Base-by-base conservation (phyloP, 2,113 vertebrate species). In the Ctenomys sociabilis region DNA sequence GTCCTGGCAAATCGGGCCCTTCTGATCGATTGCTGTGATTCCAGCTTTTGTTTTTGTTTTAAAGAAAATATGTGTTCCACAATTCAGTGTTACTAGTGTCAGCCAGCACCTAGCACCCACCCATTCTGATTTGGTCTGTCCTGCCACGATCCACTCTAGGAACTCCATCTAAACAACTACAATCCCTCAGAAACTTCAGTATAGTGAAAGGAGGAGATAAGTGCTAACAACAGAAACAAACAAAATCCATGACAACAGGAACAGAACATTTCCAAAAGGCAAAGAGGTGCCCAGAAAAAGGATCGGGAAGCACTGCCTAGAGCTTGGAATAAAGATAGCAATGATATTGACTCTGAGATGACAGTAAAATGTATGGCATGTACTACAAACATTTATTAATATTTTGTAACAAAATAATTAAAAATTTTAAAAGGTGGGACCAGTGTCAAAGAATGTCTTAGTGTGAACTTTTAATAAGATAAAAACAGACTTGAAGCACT, bases 401-500 rank as follows among this genome's bases (percentile, higher is more conserved):
- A 77, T 1, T 8, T 77, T 75, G 43, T 75, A 45, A 11, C 26
- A 75, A 72, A 77, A 30, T 49, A 49, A 77, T 30, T 49, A 14
- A 30, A 77, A 77, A 17, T 77, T 45, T 77, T 14, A 49, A 77
- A 45, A 77, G 73, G 28, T 77, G 30, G 6, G 5, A 82, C 14
- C 13, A 13, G 59, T 72, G 2, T 64, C 49, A n/a, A 88, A 14
- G 30, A 70, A 87, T 77, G 66, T 88, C 45, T 81, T 52, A 19
- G 66, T 8, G 1, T 66, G 45, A 91, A 13, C 24, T 81, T 85
- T 70, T 78, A 70, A 89, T 68, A 10, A 52, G 91, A 70, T 54
- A 19, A 86, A 92, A 78, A 32, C 63, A 93, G 49, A 59, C 63
- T 13, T 64, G 85, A 86, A 89, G 73, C 49, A 83, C 49, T 89